Percentiles rank a stretch among this genome's conserved stretches.
phyloP scores from a whole-genome alignment of 2,888 invertebrate genomes.

The Nomada ferruginata region DNA sequence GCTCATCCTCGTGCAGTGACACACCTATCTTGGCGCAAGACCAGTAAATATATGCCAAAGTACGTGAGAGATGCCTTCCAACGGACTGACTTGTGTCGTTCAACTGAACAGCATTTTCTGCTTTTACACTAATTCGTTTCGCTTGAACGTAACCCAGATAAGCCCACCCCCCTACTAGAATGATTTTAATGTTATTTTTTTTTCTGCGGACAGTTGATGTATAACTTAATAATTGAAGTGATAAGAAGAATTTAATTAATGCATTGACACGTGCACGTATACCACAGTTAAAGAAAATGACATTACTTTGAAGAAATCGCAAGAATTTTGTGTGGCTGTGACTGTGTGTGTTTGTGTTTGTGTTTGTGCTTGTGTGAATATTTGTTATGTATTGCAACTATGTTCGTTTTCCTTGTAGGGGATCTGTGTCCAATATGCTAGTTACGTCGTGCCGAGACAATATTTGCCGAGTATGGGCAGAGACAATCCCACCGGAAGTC shows the following conservation, averaged over 20 bases:
- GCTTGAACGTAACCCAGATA: too few species aligned
- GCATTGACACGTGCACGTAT: too few species aligned
- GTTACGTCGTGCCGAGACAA: slow-evolving; percentile 99
- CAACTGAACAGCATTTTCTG: too few species aligned
- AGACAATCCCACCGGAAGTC: slow-evolving; percentile 96
- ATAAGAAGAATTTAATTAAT: too few species aligned
- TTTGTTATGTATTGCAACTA: not conserved
- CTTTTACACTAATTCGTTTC: too few species aligned
- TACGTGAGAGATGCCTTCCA: slow-evolving; percentile 83
- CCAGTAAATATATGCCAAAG: slow-evolving; percentile 99
- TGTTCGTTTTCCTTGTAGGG: slow-evolving; percentile 85
- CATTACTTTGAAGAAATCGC: too few species aligned
- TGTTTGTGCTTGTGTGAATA: not conserved
- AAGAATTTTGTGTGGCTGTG: too few species aligned
- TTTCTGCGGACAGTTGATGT: too few species aligned
- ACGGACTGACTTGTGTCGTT: not conserved
- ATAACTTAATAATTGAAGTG: too few species aligned
- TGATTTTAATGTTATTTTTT: too few species aligned
- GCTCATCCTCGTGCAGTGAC: slow-evolving; percentile 98
- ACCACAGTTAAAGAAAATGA: too few species aligned
- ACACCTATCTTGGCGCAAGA: slow-evolving; percentile 98
- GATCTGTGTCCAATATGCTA: slow-evolving; percentile 98
- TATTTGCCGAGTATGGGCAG: slow-evolving; percentile 99
- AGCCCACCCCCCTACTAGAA: too few species aligned
- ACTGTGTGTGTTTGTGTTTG: not conserved